Evolutionary conservation across 2,113 vertebrate genomes (phyloP).

Genomic region (Rhipidura dahli): DNA sequence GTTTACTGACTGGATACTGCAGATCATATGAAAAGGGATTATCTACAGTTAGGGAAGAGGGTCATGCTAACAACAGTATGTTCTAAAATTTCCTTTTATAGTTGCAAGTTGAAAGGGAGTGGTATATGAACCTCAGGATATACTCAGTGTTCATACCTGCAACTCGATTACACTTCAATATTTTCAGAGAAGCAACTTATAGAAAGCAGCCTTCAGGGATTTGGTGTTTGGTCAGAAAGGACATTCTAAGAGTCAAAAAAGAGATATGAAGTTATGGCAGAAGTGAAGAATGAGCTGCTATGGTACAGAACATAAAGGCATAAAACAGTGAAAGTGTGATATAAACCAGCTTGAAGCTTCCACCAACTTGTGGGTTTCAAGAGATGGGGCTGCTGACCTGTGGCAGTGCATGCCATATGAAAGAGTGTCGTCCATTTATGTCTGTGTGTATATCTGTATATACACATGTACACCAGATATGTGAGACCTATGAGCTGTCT

Average conservation of each 20-base stretch:
- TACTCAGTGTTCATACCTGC: not conserved
- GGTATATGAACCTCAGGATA: not conserved
- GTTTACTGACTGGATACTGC: not conserved
- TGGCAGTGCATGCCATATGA: not conserved
- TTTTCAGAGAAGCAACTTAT: not conserved
- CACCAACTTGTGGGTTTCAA: not conserved
- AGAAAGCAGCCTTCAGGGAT: not conserved
- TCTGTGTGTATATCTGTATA: rapidly evolving
- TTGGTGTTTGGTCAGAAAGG: not conserved
- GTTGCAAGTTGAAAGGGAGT: not conserved
- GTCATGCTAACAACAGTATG: not conserved
- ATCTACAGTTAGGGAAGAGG: not conserved
- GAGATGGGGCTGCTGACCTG: not conserved
- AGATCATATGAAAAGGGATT: not conserved
- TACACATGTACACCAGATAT: not conserved
- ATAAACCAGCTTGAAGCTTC: not conserved
- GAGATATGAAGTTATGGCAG: not conserved
- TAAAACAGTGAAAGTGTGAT: not conserved
- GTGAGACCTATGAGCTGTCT: not conserved
- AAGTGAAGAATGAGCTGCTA: not conserved
- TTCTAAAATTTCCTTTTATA: not conserved
- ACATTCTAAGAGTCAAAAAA: not conserved
- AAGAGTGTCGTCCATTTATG: not conserved
- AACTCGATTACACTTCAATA: not conserved
- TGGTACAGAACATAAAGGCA: not conserved